Base-by-base conservation (phyloP, 2,888 invertebrate genomes). In the Ennomos quercinarius region DNA sequence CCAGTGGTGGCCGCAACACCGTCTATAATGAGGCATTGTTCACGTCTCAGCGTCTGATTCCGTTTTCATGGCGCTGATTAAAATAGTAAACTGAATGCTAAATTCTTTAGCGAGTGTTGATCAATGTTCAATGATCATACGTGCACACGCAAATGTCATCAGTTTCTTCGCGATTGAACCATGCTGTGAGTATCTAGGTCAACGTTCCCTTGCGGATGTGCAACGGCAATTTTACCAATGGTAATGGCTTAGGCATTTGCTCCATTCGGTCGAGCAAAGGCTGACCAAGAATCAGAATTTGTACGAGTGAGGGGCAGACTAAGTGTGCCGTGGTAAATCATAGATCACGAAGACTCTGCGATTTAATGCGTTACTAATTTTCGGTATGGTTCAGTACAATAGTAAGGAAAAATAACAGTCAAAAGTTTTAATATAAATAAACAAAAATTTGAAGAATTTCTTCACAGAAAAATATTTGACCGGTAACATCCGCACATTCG, bases 21-120 rank as follows among this genome's bases (percentile, higher is more conserved):
- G 78, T 78, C 78, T 83, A 80, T 85, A 91, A 91, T 85, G 87
- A 88, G 84, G 86, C 76, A 88, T 91, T 91, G 91, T 91, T 86
- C 88, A 87, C 81, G 82, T 79, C 72, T 81, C 68, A 73, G 69
- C 80, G 84, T 85, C 86, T 88, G 81, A 83, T 83, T 84, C 82
- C 74, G 81, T 77, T 84, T 84, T 75, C 82, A 81, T 78, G 69
- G 73, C 80, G 77, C 77, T 78, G 79, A 80, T 83, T 76, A 71
- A 66, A 69, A 61, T 67, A 83, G 78, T 80, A 77, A 74, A 80
- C 74, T 67, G 81, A 73, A 81, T 82, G 77, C 73, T 76, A 78
- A 83, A 77, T 75, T 74, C 66, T 61, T 68, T 67, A 35, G 11
- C 67, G 60, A 68, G 66, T 60, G 3, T 27, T 27, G 63, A 59